phyloP scores from a whole-genome alignment of 2,888 invertebrate species.

The Rotaria macrura region DNA sequence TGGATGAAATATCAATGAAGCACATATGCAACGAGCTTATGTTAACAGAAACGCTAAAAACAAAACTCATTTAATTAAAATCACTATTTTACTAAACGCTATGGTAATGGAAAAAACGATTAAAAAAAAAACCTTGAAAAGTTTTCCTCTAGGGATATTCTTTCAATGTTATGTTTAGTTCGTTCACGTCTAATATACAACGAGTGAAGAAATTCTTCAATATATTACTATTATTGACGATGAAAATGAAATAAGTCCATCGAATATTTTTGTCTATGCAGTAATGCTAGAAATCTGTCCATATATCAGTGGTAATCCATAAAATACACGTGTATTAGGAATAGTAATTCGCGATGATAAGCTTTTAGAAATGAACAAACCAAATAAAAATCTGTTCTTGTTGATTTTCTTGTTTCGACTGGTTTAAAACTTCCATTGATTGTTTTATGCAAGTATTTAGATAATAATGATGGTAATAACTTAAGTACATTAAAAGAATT shows the following conservation, averaged over 20 bases:
- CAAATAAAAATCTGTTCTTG: constrained; percentile 85
- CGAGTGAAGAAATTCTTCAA: constrained; percentile 64
- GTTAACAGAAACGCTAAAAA: constrained; percentile 63
- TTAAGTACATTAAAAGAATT: constrained; percentile 79
- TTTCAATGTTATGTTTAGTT: background rate
- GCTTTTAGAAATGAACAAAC: constrained; percentile 97
- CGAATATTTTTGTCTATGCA: constrained; percentile 83
- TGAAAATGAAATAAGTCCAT: constrained; percentile 81
- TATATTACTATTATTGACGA: constrained; percentile 64
- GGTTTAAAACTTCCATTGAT: constrained; percentile 89
- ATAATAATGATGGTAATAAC: constrained; percentile 92
- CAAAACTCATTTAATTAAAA: background rate
- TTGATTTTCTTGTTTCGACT: constrained; percentile 83
- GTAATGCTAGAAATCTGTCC: constrained; percentile 74
- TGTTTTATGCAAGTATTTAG: constrained; percentile 91
- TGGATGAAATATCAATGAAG: constrained; percentile 60
- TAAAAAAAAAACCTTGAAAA: no score
- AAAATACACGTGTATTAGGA: constrained; percentile 86
- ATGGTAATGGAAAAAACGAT: constrained; percentile 58
- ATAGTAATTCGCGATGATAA: constrained; percentile 73
- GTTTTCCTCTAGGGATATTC: no score
- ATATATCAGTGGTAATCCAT: constrained; percentile 91
- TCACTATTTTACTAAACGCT: constrained; percentile 67
- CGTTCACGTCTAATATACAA: constrained; percentile 67
- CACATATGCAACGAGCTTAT: constrained; percentile 70